phyloP scores from a whole-genome alignment of 2,888 invertebrate species.

The Diaprepes abbreviatus region DNA sequence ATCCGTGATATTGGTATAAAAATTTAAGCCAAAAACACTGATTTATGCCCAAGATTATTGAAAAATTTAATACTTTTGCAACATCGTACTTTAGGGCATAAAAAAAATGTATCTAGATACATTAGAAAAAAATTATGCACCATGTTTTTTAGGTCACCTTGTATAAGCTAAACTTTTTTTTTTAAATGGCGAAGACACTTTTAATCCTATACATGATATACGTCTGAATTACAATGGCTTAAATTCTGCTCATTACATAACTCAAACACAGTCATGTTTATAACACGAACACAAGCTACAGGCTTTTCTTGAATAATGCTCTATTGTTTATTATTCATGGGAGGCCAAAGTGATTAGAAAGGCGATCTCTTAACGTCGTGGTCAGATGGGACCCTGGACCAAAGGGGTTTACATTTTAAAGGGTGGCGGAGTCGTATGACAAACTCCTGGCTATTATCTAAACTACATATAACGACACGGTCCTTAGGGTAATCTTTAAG shows the following conservation, averaged over 20 bases:
- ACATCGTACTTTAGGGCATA: too few species aligned
- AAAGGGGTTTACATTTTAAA: conserved; percentile 41
- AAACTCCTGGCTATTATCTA: conserved; percentile 61
- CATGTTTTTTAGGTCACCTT: too few species aligned
- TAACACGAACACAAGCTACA: not conserved
- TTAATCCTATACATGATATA: too few species aligned
- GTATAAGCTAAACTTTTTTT: too few species aligned
- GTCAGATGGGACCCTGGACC: conserved; percentile 48
- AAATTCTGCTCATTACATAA: not conserved
- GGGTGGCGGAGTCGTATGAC: conserved; percentile 55
- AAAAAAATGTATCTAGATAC: too few species aligned
- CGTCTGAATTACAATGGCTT: too few species aligned
- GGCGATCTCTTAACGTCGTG: conserved; percentile 61
- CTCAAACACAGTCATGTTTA: not conserved
- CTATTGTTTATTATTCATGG: conserved; percentile 60
- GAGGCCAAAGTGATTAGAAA: conserved; percentile 57
- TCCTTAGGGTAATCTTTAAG: conserved; percentile 60
- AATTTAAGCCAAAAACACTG: too few species aligned
- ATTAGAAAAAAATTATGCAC: too few species aligned
- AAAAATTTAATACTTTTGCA: too few species aligned
- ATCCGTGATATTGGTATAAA: too few species aligned
- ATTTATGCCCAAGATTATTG: too few species aligned
- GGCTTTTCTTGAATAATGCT: conserved; percentile 6
- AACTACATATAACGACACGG: conserved; percentile 57
- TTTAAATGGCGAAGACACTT: too few species aligned